Evolutionary conservation across 2,113 vertebrate genomes (phyloP).

Genomic region (Bos indicus): DNA sequence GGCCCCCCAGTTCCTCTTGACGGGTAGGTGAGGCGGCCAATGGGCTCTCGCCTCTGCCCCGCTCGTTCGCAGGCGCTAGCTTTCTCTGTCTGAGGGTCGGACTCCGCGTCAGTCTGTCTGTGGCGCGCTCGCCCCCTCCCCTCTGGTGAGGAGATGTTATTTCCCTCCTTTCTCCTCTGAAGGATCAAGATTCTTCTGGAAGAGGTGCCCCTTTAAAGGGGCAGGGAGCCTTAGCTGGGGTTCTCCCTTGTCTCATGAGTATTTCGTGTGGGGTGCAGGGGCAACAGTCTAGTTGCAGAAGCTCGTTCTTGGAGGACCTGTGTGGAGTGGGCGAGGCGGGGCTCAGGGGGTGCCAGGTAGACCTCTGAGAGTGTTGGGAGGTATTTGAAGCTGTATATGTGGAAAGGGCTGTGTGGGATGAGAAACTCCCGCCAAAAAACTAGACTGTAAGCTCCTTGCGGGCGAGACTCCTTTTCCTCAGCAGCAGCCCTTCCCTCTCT

Average conservation of each 20-base stretch:
- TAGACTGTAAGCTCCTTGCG: slow-evolving; percentile 37
- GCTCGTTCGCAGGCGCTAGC: neutral
- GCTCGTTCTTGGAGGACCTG: neutral
- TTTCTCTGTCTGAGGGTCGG: slow-evolving; percentile 45
- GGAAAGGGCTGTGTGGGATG: neutral
- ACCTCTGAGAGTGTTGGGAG: neutral
- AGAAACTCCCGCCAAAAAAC: slow-evolving; percentile 61
- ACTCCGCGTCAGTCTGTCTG: neutral
- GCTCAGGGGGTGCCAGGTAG: rapidly evolving
- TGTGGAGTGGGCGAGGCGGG: neutral
- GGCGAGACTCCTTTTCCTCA: neutral
- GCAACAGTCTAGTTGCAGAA: neutral
- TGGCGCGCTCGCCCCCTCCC: neutral
- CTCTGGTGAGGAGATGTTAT: neutral
- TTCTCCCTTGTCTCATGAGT: neutral
- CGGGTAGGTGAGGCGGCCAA: slow-evolving; percentile 35
- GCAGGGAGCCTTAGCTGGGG: neutral
- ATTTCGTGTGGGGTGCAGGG: neutral
- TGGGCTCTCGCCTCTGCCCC: neutral
- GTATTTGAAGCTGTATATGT: neutral
- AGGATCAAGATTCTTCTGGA: slow-evolving; percentile 39
- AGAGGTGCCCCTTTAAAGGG: slow-evolving; percentile 5
- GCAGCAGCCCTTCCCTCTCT: neutral
- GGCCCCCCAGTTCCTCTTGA: neutral
- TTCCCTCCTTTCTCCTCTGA: neutral